Percentiles rank a stretch among this genome's conserved stretches.
Conservation (phyloP, 2,888 invertebrate genomes). For the Nemoura dubitans region DNA sequence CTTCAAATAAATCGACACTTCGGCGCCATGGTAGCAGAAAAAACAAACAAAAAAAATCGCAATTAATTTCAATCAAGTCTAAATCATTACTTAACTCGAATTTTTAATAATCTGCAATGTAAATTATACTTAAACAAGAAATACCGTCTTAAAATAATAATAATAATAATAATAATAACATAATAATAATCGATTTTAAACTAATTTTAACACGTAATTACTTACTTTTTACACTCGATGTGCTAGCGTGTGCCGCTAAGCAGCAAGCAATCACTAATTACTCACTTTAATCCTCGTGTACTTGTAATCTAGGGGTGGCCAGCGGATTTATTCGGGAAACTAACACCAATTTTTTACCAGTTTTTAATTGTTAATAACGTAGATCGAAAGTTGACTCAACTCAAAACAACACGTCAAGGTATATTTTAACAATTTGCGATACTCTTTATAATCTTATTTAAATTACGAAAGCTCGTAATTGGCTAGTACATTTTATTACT, state of each 20-base stretch:
- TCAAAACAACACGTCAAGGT: too few species aligned
- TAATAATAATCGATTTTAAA: neutral
- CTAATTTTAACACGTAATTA: neutral
- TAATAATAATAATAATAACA: neutral
- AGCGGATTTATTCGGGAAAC: neutral
- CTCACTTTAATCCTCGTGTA: neutral
- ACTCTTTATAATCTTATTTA: too few species aligned
- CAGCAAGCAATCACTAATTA: neutral
- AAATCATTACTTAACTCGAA: neutral
- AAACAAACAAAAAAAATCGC: neutral
- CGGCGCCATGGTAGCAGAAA: too few species aligned
- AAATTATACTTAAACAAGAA: neutral
- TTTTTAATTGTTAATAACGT: neutral
- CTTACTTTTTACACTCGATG: neutral
- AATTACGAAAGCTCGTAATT: too few species aligned
- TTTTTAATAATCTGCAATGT: neutral
- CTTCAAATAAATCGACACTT: too few species aligned
- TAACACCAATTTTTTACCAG: neutral
- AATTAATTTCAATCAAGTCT: neutral
- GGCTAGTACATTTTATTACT: too few species aligned
- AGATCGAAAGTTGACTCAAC: too few species aligned
- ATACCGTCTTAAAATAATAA: neutral
- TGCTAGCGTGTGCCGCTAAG: neutral
- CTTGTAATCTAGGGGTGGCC: neutral
- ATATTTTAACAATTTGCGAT: too few species aligned